phyloP scores from a whole-genome alignment of 1,140 invertebrate species.

The Portunus trituberculatus region DNA sequence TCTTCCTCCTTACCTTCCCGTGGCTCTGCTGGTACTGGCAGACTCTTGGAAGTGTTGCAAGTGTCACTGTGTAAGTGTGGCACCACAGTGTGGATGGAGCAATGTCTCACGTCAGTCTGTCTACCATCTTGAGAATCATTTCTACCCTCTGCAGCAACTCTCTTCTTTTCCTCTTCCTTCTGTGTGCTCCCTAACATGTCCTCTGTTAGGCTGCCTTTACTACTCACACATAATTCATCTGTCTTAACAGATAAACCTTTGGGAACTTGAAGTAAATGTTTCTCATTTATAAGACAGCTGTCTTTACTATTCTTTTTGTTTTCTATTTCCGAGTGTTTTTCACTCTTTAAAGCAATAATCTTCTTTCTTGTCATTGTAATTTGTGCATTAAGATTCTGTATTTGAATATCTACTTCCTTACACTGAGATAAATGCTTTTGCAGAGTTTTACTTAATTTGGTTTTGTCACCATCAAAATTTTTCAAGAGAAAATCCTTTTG shows the following conservation, averaged over 20 bases:
- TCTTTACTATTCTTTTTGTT: no score
- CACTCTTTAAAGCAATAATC: background rate
- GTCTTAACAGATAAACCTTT: no score
- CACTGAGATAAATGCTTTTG: background rate
- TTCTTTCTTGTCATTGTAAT: constrained; percentile 15
- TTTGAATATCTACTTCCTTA: constrained; percentile 4
- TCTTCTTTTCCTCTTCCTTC: no score
- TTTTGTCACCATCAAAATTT: constrained; percentile 4
- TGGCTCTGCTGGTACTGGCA: background rate
- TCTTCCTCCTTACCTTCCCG: background rate
- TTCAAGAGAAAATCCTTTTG: constrained; percentile 15
- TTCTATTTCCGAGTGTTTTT: background rate
- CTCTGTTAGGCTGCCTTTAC: no score
- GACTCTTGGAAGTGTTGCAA: background rate
- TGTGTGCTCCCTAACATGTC: no score
- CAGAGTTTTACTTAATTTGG: background rate
- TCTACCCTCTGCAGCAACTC: no score
- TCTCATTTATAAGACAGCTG: no score
- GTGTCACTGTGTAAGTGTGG: background rate
- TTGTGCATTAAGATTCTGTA: constrained; percentile 8
- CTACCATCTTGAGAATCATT: no score
- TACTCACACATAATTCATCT: no score
- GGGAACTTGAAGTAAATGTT: no score
- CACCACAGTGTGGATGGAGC: background rate
- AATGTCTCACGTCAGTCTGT: no score